These are phyloP conservation scores for Peribatodes rhomboidaria DNA, from an alignment of 2,888 invertebrate genomes.

Conservation along the genomic window DNA sequence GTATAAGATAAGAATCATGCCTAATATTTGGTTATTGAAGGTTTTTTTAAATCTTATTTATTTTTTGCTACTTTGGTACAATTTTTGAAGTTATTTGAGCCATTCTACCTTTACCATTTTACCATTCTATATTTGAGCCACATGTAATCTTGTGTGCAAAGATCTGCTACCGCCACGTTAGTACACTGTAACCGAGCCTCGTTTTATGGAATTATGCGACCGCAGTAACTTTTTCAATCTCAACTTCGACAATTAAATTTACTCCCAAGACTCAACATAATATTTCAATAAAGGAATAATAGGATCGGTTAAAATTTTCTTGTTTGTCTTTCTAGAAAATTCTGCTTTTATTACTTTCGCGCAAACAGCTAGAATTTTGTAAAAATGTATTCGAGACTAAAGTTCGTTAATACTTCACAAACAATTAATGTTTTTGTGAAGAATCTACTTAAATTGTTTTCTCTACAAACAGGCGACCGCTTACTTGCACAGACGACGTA, in stretches of 20 bases:
- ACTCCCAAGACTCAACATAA: slow-evolving; percentile 75
- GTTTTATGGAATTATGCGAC: slow-evolving; percentile 78
- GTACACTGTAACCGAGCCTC: slow-evolving; percentile 54
- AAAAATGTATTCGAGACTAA: slow-evolving; percentile 21
- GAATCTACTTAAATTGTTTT: neutral
- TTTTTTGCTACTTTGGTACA: too few relatives aligned
- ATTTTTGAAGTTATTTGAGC: too few relatives aligned
- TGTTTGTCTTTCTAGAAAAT: slow-evolving; percentile 54
- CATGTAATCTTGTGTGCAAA: too few relatives aligned
- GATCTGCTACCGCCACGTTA: slow-evolving; percentile 17
- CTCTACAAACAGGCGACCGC: neutral
- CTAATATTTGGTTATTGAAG: too few relatives aligned
- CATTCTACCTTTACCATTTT: too few relatives aligned
- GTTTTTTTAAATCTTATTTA: too few relatives aligned
- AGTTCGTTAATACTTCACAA: slow-evolving; percentile 32
- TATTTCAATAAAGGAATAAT: slow-evolving; percentile 75
- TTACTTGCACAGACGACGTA: neutral
- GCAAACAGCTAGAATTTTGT: slow-evolving; percentile 30
- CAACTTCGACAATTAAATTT: slow-evolving; percentile 85
- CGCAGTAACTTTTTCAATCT: slow-evolving; percentile 84
- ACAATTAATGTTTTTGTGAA: slow-evolving; percentile 22
- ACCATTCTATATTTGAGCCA: too few relatives aligned
- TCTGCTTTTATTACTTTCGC: slow-evolving; percentile 43
- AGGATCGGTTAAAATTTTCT: slow-evolving; percentile 61
- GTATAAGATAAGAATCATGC: too few relatives aligned